Evolutionary conservation across 2,888 invertebrate species (phyloP), one percentile per base, ranked within the genome.

Genomic region (Pheosia gnoma): DNA sequence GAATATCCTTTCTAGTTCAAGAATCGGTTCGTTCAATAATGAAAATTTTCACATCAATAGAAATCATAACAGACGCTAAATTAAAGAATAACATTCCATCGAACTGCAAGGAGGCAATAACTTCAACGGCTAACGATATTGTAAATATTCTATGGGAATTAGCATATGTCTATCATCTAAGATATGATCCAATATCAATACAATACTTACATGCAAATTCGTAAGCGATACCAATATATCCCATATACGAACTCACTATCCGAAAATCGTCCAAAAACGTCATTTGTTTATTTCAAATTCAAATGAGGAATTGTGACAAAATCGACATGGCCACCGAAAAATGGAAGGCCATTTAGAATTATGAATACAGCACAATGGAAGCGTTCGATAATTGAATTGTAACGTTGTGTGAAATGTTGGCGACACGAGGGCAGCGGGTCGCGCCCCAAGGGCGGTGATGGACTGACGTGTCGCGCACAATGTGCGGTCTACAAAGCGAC

Each of bases 121-220:
- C 78, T 82, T 78, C 79, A 79, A 87, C 87, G 81, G 84, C 78
- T 80, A 74, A 72, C 75, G 72, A 75, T 72, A 82, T 81, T 84
- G 83, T 81, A 71, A 70, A 78, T 82, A 73, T 80, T 78, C 77
- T 77, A 74, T 74, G 75, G 81, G 84, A 83, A 93, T 93, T 93
- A 85, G 72, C 93, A 93, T 93, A 93, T 75, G 91, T 93, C 93
- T 81, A 90, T 91, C 91, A 91, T 83, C 79, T 77, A 80, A 80
- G 87, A 90, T 87, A 90, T 89, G 88, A 90, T 89, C 86, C 90
- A 87, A 88, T 89, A 87, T 84, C 70, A 70, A 60, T 58, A 88
- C 85, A 88, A 89, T 85, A 74, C 76, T 81, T 72, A 81, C 75
- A 91, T 93, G 93, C 86, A 89, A 93, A 93, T 91, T 80, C 60